Base-by-base conservation (phyloP, 2,888 invertebrate species). In the Drosophila eohydei region DNA sequence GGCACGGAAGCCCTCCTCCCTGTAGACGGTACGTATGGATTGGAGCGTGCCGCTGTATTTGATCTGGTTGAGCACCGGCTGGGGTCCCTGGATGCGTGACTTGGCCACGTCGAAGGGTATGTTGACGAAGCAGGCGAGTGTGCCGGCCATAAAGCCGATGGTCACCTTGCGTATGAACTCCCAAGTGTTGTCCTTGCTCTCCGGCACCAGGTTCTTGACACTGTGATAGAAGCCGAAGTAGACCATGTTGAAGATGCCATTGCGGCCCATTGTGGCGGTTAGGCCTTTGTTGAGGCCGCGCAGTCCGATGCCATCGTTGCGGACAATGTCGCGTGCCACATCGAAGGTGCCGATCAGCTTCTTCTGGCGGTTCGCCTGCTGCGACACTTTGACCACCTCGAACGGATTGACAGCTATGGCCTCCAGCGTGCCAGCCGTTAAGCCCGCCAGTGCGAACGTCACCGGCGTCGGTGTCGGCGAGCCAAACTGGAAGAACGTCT, bases 81-180 rank as follows among this genome's bases (percentile, higher is more conserved):
- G 97, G 1, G 98, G 97, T 0, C 98, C 98, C 93, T 98, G 98
- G 81, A 98, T 98, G 60, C 98, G 94, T 81, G 97, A 98, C 93
- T 98, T 98, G 30, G 97, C 98, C 34, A 98, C 98, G 92, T 98
- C 98, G 92, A 98, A 98, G 7, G 98, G 98, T 93, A 98, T 98
- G 93, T 98, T 98, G 52, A 96, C 94, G 80, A 96, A 95, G 6
- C 98, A 98, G 9, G 96, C 98, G 40, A 98, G 92, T 0, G 96
- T 96, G 3, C 98, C 98, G 12, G 98, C 97, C 11, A 95, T 94
- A 90, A 98, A 97, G 43, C 98, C 98, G 81, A 98, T 96, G 0
- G 94, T 93, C 43, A 97, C 95, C 93, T 97, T 97, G 40, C 95
- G 94, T 2, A 95, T 92, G 85, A 97, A 96, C 91, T 97, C 97